Evolutionary conservation across 2,797 vertebrate species (phyloP), one percentile per base, ranked within the genome.

Genomic region (Poeciliopsis gracilis): DNA sequence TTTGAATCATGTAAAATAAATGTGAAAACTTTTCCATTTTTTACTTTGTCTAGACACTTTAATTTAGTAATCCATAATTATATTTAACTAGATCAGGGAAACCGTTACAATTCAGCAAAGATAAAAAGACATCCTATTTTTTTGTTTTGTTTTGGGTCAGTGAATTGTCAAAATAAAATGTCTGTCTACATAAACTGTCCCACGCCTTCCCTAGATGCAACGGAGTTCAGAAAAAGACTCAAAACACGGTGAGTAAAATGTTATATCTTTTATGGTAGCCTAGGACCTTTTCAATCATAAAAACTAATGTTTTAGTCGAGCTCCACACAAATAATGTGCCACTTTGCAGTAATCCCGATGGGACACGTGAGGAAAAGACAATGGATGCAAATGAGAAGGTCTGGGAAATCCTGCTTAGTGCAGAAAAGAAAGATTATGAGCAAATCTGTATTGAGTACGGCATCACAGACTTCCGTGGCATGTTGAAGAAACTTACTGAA

Each of bases 351-450:
- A 92, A 92, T 49, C 1, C 76, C 3, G 94, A 93, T 71, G 94
- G 91, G 77, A 89, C 81, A 9, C 92, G 92, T 41, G 93, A 93
- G 20, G 38, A 83, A 41, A 94, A 93, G 79, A 79, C 87, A 79
- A 84, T 89, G 82, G 95, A 96, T 45, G 73, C 87, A 1, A 92
- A 93, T 1, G 97, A 96, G 28, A 94, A 95, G 71, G 91, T 98
- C 53, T 97, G 96, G 97, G 97, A 99, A 88, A 91, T 99, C 75
- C 90, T 99, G 83, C 84, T 98, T 33, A 96, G 96, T 2, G 96
- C 97, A 9, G 97, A 99, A 3, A 97, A 89, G 75, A 98, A 94
- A 90, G 97, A 99, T 91, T 98, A 98, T 0, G 98, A 99, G 87
- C 80, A 61, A 11, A 97, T 98, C 88, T 99, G 98, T 83, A 0